phyloP scores from a whole-genome alignment of 1,140 invertebrate genomes.

The Druon quercuslanigerum region DNA sequence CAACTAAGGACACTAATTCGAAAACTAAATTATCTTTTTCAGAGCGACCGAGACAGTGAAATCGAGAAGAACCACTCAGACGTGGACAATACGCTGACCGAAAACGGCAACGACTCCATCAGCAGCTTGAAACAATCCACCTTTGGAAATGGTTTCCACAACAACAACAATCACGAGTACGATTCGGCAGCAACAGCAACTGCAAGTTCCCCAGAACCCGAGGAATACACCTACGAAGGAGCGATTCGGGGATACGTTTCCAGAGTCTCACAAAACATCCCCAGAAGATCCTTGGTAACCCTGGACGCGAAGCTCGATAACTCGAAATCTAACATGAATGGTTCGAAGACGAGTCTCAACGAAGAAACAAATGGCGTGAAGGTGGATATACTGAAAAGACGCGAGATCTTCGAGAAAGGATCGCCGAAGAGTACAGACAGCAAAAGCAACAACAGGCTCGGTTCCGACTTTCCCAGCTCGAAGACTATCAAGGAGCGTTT shows the following conservation, averaged over 20 bases:
- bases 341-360: constrained; percentile 61
- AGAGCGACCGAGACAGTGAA: constrained; percentile 80
- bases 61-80: constrained; percentile 81
- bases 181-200: constrained; percentile 79
- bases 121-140: constrained; percentile 69
- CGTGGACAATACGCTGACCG: constrained; percentile 73
- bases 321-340: constrained; percentile 61
- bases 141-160: constrained; percentile 64
- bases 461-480: constrained; percentile 78
- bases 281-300: constrained; percentile 62
- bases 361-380: constrained; percentile 79
- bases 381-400: constrained; percentile 87
- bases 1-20: background rate
- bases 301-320: constrained; percentile 69
- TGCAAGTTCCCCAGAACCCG: constrained; percentile 79
- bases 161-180: constrained; percentile 71
- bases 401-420: constrained; percentile 86
- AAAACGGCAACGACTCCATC: constrained; percentile 63
- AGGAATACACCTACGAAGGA: constrained; percentile 91
- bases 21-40: constrained; percentile 60
- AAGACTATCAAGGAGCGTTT: constrained; percentile 84
- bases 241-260: constrained; percentile 90
- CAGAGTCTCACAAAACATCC: constrained; percentile 79
- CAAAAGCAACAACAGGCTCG: constrained; percentile 71
- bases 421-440: constrained; percentile 60